phyloP scores from a whole-genome alignment of 2,113 vertebrate species.

The Austrofundulus limnaeus region DNA sequence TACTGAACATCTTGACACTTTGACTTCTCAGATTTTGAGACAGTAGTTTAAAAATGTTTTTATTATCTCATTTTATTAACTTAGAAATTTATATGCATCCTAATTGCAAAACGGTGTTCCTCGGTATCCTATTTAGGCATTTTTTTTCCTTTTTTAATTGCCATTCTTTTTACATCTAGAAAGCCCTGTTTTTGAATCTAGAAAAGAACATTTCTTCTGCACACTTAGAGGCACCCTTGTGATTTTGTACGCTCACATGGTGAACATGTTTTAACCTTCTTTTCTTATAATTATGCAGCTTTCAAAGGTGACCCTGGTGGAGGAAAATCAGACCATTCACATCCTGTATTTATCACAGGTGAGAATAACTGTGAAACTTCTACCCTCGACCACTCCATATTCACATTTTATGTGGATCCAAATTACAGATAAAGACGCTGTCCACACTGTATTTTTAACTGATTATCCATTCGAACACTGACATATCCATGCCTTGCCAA shows the following conservation, averaged over 20 bases:
- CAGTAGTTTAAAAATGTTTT: too few relatives aligned
- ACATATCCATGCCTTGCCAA: too few relatives aligned
- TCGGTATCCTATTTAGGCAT: too few relatives aligned
- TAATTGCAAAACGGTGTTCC: too few relatives aligned
- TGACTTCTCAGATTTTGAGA: slow-evolving; percentile 12
- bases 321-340: neutral
- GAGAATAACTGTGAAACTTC: neutral
- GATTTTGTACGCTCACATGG: slow-evolving; percentile 21
- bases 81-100: too few relatives aligned
- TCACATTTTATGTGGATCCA: neutral
- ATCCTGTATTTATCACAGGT: neutral
- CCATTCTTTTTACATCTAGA: slow-evolving; percentile 23
- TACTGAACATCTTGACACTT: slow-evolving; percentile 20
- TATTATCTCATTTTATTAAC: too few relatives aligned
- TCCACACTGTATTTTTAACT: neutral
- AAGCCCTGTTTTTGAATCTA: slow-evolving; percentile 1
- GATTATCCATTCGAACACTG: too few relatives aligned
- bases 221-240: slow-evolving; percentile 16
- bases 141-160: too few relatives aligned
- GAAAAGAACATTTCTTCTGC: slow-evolving; percentile 7
- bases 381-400: neutral
- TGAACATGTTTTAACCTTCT: slow-evolving; percentile 16
- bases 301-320: slow-evolving; percentile 10
- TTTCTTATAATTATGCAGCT: slow-evolving; percentile 10
- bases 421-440: neutral